Evolutionary conservation across 2,888 invertebrate genomes (phyloP).

Genomic region (Agonopterix heracliana): DNA sequence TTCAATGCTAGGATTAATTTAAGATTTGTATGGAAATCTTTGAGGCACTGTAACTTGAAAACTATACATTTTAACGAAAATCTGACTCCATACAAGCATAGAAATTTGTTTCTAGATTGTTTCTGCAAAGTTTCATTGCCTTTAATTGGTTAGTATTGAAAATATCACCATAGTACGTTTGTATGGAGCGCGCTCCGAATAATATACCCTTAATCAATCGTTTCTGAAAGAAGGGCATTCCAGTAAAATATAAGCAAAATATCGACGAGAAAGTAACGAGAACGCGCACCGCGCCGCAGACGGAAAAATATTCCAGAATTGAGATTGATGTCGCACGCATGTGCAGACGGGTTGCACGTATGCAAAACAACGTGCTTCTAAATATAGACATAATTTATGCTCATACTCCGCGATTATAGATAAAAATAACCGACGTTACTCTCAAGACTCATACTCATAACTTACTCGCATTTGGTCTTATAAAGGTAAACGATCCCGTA

Average conservation of each 20-base stretch:
- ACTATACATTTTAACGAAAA: too few species aligned
- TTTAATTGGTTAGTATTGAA: too few species aligned
- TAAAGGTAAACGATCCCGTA: conserved; percentile 18
- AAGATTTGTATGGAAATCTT: too few species aligned
- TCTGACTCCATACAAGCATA: too few species aligned
- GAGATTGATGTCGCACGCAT: conserved; percentile 75
- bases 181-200: too few species aligned
- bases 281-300: conserved; percentile 37
- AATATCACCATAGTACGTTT: too few species aligned
- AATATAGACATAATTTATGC: conserved; percentile 75
- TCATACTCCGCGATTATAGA: conserved; percentile 72
- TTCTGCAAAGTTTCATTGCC: too few species aligned
- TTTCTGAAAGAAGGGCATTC: too few species aligned
- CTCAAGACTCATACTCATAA: conserved; percentile 59
- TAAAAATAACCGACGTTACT: conserved; percentile 64
- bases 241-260: background rate
- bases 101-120: too few species aligned
- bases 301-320: conserved; percentile 74
- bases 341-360: conserved; percentile 72
- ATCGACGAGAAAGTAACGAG: background rate
- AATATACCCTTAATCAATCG: too few species aligned
- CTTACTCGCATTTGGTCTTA: conserved; percentile 35
- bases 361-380: conserved; percentile 70
- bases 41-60: too few species aligned
- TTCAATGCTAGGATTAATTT: too few species aligned